These are phyloP conservation scores for Saccopteryx bilineata DNA, from an alignment of 2,113 vertebrate genomes.

Conservation along the genomic window DNA sequence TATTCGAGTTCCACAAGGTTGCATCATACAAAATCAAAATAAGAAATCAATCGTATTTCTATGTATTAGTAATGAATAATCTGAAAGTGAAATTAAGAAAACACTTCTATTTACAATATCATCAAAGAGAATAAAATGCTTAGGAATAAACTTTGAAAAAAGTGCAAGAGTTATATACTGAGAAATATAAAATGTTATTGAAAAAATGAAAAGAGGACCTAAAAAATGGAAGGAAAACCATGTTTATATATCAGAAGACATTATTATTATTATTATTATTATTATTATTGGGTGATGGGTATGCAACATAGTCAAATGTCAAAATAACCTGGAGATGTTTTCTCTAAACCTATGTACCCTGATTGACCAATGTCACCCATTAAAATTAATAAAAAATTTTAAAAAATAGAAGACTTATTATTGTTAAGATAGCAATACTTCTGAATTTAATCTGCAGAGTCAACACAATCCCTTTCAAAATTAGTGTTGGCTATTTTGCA, in stretches of 20 bases:
- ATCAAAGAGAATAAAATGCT: background rate
- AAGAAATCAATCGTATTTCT: slow-evolving; percentile 26
- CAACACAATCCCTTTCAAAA: background rate
- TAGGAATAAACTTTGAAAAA: background rate
- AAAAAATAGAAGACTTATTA: background rate
- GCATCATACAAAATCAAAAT: slow-evolving; percentile 8
- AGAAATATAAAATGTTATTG: background rate
- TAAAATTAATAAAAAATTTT: too few relatives aligned
- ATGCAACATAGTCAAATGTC: too few relatives aligned
- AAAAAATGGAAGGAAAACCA: background rate
- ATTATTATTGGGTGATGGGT: too few relatives aligned
- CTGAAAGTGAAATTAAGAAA: slow-evolving; percentile 8
- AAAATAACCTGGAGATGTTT: too few relatives aligned
- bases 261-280: too few relatives aligned
- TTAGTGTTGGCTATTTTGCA: background rate
- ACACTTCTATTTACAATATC: background rate
- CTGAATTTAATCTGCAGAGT: background rate
- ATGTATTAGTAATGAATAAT: background rate
- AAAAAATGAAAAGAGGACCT: slow-evolving; percentile 43
- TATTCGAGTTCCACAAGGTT: background rate
- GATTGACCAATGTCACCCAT: too few relatives aligned
- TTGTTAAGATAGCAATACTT: background rate
- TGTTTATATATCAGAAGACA: background rate
- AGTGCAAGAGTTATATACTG: background rate
- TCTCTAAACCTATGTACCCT: too few relatives aligned